These are phyloP conservation scores for Axis porcinus DNA, from an alignment of 2,113 vertebrate genomes.

Conservation along the genomic window DNA sequence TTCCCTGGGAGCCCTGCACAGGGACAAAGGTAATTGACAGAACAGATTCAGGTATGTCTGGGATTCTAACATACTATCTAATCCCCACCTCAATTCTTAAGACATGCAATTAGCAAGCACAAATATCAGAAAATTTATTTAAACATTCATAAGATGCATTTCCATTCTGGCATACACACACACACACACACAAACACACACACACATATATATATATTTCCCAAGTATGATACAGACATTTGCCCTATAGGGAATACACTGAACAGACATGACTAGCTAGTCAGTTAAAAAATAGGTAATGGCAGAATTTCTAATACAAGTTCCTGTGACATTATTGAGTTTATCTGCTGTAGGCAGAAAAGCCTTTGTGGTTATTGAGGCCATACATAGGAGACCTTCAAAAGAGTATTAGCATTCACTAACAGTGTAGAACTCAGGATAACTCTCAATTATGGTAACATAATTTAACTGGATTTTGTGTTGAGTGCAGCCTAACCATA, in stretches of 20 bases:
- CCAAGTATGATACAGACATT: not conserved
- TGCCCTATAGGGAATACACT: not conserved
- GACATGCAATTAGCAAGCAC: not conserved
- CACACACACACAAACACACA: too few relatives aligned
- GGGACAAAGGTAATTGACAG: not conserved
- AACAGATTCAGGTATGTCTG: not conserved
- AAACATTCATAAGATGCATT: not conserved
- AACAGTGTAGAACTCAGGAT: conserved; percentile 2
- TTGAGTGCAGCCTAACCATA: conserved; percentile 16
- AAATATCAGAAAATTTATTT: not conserved
- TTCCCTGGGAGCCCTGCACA: not conserved
- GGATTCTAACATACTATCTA: not conserved
- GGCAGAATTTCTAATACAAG: conserved; percentile 48
- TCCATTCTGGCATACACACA: not conserved
- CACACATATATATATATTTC: not conserved
- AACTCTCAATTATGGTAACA: conserved; percentile 54
- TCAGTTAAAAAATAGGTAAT: not conserved
- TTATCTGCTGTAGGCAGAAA: conserved; percentile 43
- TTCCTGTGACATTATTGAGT: conserved; percentile 36
- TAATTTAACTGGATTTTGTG: not conserved
- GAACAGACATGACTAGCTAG: conserved; percentile 3
- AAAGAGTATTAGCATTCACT: conserved; percentile 60
- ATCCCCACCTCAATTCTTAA: not conserved
- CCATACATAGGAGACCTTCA: conserved; percentile 9
- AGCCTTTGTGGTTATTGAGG: conserved; percentile 46